Conservation (phyloP, 37 sponge, comb jelly and placozoan species). For the Ephydatia muelleri region DNA sequence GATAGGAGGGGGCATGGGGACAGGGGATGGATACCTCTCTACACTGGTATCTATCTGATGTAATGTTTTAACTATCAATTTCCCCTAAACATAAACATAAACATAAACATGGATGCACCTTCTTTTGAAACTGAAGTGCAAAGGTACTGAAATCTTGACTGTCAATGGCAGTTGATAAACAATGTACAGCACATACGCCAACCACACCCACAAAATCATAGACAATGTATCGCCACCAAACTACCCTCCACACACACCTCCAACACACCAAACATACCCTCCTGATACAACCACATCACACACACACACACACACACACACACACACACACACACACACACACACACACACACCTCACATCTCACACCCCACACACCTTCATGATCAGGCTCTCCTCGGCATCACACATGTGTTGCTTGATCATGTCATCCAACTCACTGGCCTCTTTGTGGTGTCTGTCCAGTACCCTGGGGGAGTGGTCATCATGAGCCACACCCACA, state of each 20-base stretch:
- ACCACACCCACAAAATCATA: neutral
- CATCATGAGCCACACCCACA: neutral
- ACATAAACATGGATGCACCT: too few relatives aligned
- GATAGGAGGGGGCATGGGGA: too few relatives aligned
- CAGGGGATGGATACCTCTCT: too few relatives aligned
- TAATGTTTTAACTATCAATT: too few relatives aligned
- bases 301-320: neutral
- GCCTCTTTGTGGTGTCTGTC: constrained; percentile 49
- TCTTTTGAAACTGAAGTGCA: too few relatives aligned
- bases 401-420: constrained; percentile 36
- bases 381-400: constrained; percentile 10
- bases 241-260: too few relatives aligned
- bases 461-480: constrained; percentile 18
- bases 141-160: too few relatives aligned
- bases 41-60: too few relatives aligned
- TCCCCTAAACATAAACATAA: too few relatives aligned
- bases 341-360: neutral
- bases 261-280: too few relatives aligned
- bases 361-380: constrained; percentile 21
- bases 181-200: neutral
- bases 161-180: neutral
- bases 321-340: constrained; percentile 8
- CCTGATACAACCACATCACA: too few relatives aligned
- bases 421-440: constrained; percentile 37
- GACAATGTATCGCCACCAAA: neutral